These are phyloP conservation scores for Mesocentrotus franciscanus DNA, from an alignment of 53 echinoderm and acorn worm species.

Conservation along the genomic window DNA sequence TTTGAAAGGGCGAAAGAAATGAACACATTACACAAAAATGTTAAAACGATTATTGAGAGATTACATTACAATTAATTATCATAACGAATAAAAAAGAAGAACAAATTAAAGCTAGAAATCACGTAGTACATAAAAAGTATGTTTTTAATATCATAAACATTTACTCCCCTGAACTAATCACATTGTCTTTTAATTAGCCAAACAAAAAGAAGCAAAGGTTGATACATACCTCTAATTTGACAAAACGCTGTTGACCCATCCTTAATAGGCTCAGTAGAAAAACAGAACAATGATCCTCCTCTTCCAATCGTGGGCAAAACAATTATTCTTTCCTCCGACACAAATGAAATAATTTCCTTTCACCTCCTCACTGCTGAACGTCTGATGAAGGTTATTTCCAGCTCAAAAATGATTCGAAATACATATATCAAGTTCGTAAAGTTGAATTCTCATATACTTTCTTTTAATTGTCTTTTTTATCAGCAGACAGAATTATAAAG, in stretches of 20 bases:
- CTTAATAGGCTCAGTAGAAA: too few species aligned
- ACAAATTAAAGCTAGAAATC: background rate
- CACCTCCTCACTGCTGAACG: background rate
- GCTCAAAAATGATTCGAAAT: background rate
- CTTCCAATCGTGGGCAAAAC: background rate
- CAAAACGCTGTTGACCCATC: conserved; percentile 49
- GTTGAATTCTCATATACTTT: background rate
- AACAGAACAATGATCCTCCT: background rate
- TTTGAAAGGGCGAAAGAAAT: background rate
- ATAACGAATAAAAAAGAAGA: background rate
- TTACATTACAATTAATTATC: too few species aligned
- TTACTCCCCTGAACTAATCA: too few species aligned
- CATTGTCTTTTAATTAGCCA: too few species aligned
- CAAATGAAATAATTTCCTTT: background rate
- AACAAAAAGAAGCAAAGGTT: background rate
- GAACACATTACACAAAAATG: too few species aligned
- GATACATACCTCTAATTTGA: conserved; percentile 40
- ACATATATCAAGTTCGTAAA: background rate
- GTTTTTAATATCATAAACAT: too few species aligned
- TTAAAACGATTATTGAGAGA: too few species aligned
- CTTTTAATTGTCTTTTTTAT: background rate
- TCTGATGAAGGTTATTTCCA: background rate
- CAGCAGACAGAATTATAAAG: background rate
- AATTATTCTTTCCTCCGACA: background rate
- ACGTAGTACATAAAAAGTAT: too few species aligned